Conservation (phyloP, 2,113 vertebrate species). For the Sclerurus mexicanus region DNA sequence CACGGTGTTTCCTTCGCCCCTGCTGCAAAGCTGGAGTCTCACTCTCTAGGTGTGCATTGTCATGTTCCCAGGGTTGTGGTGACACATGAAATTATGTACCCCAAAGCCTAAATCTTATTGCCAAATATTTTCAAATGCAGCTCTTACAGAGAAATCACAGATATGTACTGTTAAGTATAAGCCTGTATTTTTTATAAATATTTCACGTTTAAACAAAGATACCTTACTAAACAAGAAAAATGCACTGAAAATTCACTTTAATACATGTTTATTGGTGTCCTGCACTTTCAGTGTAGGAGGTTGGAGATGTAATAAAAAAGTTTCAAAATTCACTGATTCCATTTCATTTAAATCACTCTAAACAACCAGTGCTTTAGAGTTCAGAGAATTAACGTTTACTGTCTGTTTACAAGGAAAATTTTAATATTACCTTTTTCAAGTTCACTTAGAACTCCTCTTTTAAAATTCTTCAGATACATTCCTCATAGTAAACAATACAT, state of each 20-base stretch:
- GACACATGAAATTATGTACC: not conserved
- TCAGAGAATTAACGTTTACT: slow-evolving; percentile 37
- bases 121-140: not conserved
- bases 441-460: slow-evolving; percentile 55
- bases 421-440: slow-evolving; percentile 52
- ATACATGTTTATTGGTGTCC: slow-evolving; percentile 61
- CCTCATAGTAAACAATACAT: slow-evolving; percentile 76
- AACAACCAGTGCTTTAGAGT: slow-evolving; percentile 64
- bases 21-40: not conserved
- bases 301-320: slow-evolving; percentile 55
- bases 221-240: not conserved
- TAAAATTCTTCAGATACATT: slow-evolving; percentile 75
- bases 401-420: slow-evolving; percentile 52
- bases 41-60: not conserved
- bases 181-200: not conserved
- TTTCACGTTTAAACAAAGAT: not conserved
- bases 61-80: not conserved
- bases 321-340: slow-evolving; percentile 55
- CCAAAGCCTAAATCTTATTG: not conserved
- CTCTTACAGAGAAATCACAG: not conserved
- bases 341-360: slow-evolving; percentile 37
- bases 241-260: slow-evolving; percentile 31
- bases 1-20: rapidly evolving
- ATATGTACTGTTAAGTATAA: not conserved
- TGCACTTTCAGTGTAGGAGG: slow-evolving; percentile 57